These are phyloP conservation scores for Chironex yamaguchii DNA, from an alignment of 30 jellyfish, hydroid and myxozoan species.

Conservation along the genomic window DNA sequence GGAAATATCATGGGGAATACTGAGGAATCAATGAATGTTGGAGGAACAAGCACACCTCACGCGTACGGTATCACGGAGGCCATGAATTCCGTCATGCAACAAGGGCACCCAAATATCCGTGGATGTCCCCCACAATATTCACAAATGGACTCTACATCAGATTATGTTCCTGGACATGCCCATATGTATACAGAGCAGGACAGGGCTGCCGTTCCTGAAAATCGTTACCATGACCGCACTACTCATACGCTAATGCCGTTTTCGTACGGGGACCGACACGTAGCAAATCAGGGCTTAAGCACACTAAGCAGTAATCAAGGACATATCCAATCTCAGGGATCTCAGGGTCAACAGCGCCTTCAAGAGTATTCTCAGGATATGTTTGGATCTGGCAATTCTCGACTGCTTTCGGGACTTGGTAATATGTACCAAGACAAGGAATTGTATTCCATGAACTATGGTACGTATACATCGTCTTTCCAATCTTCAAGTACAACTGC, in stretches of 20 bases:
- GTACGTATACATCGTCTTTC: not conserved
- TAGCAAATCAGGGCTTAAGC: not conserved
- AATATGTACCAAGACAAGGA: not conserved
- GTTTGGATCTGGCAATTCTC: not conserved
- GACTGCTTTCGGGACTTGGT: not conserved
- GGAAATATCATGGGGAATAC: not conserved
- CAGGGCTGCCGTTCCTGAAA: not conserved
- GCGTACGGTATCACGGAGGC: not conserved
- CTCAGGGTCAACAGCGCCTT: slow-evolving; percentile 24
- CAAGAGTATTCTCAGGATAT: slow-evolving; percentile 36
- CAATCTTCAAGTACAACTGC: not conserved
- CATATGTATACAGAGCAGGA: not conserved
- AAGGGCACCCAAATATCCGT: not conserved
- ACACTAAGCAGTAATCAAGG: not conserved
- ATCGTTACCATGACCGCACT: not conserved
- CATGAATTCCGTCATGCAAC: not conserved
- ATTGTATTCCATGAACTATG: not conserved
- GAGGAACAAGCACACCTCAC: not conserved
- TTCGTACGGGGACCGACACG: not conserved
- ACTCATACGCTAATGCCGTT: not conserved
- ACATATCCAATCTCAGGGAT: not conserved
- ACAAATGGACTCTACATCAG: not conserved
- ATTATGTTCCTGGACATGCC: not conserved
- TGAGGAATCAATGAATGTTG: not conserved
- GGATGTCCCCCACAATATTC: not conserved